Percentiles rank a stretch among this genome's conserved stretches.
Conservation (phyloP, 2,888 invertebrate species). For the Drosophila gaucha region DNA sequence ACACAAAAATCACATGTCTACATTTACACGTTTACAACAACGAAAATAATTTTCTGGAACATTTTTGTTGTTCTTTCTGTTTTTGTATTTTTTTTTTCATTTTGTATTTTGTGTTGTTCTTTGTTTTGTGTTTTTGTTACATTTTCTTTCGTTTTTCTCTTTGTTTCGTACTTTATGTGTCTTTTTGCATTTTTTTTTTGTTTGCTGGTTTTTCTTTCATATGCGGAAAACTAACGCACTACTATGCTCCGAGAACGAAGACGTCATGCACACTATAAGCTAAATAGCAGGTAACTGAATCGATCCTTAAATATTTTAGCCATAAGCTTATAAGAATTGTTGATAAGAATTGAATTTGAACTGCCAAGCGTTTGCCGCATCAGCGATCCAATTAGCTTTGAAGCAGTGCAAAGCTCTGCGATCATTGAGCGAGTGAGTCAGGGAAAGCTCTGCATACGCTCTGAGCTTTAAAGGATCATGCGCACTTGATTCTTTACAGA, state of each 20-base stretch:
- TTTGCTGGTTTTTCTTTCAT: conserved; percentile 84
- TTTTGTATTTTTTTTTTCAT: conserved; percentile 28
- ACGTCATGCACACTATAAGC: conserved; percentile 94
- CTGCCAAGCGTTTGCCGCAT: neutral
- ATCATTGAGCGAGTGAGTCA: neutral
- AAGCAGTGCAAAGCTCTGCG: conserved; percentile 45
- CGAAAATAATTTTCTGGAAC: conserved; percentile 60
- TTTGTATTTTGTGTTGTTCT: conserved; percentile 46
- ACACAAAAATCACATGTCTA: conserved; percentile 19
- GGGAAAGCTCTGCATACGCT: neutral
- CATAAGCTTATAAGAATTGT: conserved; percentile 15
- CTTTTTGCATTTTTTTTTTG: conserved; percentile 68
- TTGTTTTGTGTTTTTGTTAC: conserved; percentile 61
- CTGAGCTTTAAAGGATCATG: conserved; percentile 13
- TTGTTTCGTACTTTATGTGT: conserved; percentile 47
- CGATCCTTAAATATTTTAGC: conserved; percentile 22
- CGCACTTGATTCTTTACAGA: neutral
- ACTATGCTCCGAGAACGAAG: conserved; percentile 94
- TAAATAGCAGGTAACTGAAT: conserved; percentile 90
- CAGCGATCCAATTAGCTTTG: conserved; percentile 15
- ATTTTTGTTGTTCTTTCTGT: conserved; percentile 43
- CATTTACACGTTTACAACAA: conserved; percentile 48
- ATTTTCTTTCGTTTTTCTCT: conserved; percentile 32
- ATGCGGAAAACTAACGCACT: conserved; percentile 85
- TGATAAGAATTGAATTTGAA: conserved; percentile 25